Evolutionary conservation across 2,888 invertebrate genomes (phyloP).

Genomic region (Monochamus alternatus): DNA sequence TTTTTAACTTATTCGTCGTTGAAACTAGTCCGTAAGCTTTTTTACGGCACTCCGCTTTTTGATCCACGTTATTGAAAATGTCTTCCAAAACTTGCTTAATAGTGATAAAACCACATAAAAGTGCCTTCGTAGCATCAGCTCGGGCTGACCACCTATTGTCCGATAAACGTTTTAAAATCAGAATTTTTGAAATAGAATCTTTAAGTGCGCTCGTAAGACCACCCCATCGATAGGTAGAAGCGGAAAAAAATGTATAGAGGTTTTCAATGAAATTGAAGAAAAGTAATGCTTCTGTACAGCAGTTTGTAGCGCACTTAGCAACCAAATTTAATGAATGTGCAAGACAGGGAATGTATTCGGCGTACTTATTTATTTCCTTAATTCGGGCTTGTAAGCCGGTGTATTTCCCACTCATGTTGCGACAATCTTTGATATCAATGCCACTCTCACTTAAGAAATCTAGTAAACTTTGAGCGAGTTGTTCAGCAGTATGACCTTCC

Average conservation of each 20-base stretch:
- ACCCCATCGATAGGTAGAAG: constrained; percentile 18
- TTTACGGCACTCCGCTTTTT: too few relatives aligned
- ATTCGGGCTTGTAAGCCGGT: constrained; percentile 32
- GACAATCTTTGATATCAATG: constrained; percentile 29
- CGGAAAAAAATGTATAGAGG: constrained; percentile 15
- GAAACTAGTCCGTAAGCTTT: too few relatives aligned
- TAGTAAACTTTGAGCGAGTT: constrained; percentile 17
- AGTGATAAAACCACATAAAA: constrained; percentile 4
- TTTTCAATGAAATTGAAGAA: constrained; percentile 22
- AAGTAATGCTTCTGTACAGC: constrained; percentile 10
- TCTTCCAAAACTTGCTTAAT: constrained; percentile 6
- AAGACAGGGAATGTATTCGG: constrained; percentile 29
- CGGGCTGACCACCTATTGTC: constrained; percentile 16
- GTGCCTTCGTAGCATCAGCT: constrained; percentile 25
- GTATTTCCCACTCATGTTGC: constrained; percentile 32
- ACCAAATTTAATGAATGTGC: constrained; percentile 34
- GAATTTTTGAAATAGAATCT: neutral
- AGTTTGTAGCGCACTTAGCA: constrained; percentile 20
- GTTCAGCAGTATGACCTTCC: neutral
- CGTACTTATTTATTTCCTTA: neutral
- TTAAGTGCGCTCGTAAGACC: neutral
- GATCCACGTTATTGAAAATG: too few relatives aligned
- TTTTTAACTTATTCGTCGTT: too few relatives aligned
- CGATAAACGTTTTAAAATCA: constrained; percentile 1
- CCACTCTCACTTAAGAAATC: neutral